Base-by-base conservation (phyloP, 2,888 invertebrate genomes). In the Parnassius orleans region DNA sequence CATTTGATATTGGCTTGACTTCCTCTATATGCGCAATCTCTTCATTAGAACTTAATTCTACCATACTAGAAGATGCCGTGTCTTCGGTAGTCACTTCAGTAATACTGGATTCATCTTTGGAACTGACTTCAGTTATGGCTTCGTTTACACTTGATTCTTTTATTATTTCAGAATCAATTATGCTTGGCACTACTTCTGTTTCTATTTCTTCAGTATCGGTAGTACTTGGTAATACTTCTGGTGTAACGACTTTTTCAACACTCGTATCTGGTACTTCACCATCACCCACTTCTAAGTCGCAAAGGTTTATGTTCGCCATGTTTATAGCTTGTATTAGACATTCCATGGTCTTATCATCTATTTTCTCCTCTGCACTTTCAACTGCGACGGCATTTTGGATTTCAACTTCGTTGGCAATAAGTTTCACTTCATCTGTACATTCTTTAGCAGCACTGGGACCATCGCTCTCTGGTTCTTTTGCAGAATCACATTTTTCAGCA, bases 261-360 rank as follows among this genome's bases (percentile, higher is more conserved):
- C 42, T 42, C 3, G 3, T 14, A 10, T 78, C 75, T 11, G 67
- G 68, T 14, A 71, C 70, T 55, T 75, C 75, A 12, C 79, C 80
- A 33, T 75, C 77, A 1, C 69, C 76, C 9, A 79, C 79, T 72
- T 87, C 84, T 14, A 48, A 9, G 61, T 86, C 83, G 59, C 76
- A 75, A 10, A 86, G 69, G 65, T 84, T 83, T 2, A 86, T 83
- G 64, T 87, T 86, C 0, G 84, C 82, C 65, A 75, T 80, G 62
- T 80, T 86, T 7, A 88, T 85, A 0, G 87, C 90, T 68, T 89
- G 77, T 65, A 87, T 79, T 46, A 90, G 71, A 62, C 71, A 84
- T 64, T 87, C 86, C 73, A 89, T 67, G 2, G 85, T 81, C 66
- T 81, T 79, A 10, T 80, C 82, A 42, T 86, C 83, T 10, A 78